Percentiles rank a stretch among this genome's conserved stretches.
These are phyloP conservation scores for Epirrita christyi DNA, from an alignment of 2,888 invertebrate genomes.

Conservation along the genomic window DNA sequence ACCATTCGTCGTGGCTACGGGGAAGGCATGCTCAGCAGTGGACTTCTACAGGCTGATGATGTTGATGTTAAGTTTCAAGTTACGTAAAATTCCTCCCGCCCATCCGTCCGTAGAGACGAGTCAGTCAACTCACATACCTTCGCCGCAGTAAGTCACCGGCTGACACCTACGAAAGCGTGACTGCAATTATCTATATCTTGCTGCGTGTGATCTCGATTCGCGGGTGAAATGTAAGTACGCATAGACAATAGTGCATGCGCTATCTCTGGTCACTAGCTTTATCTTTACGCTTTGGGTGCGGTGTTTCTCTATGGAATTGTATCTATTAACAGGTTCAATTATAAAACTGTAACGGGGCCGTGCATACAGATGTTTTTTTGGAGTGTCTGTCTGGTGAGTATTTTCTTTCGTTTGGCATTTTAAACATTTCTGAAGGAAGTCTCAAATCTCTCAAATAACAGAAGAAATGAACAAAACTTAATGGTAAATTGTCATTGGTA, in stretches of 20 bases:
- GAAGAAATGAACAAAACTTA: no score
- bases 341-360: conserved; percentile 11
- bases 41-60: no score
- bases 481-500: no score
- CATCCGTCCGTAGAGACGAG: conserved; percentile 19
- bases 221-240: conserved; percentile 25
- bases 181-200: conserved; percentile 40
- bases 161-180: conserved; percentile 42
- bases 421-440: no score
- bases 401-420: no score
- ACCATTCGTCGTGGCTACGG: no score
- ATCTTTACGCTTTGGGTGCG: conserved; percentile 23
- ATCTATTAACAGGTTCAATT: conserved; percentile 13
- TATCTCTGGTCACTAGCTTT: conserved; percentile 24
- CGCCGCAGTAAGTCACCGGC: conserved; percentile 26
- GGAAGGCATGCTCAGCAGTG: no score
- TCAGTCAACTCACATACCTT: conserved; percentile 22
- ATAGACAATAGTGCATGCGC: conserved; percentile 25
- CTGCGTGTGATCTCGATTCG: conserved; percentile 31
- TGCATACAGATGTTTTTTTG: not conserved
- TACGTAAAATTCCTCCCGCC: conserved; percentile 6
- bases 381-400: no score
- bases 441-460: no score
- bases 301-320: conserved; percentile 11
- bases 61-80: no score